These are phyloP conservation scores for Phrynocephalus versicolor DNA, from an alignment of 2,113 vertebrate genomes.

Conservation along the genomic window DNA sequence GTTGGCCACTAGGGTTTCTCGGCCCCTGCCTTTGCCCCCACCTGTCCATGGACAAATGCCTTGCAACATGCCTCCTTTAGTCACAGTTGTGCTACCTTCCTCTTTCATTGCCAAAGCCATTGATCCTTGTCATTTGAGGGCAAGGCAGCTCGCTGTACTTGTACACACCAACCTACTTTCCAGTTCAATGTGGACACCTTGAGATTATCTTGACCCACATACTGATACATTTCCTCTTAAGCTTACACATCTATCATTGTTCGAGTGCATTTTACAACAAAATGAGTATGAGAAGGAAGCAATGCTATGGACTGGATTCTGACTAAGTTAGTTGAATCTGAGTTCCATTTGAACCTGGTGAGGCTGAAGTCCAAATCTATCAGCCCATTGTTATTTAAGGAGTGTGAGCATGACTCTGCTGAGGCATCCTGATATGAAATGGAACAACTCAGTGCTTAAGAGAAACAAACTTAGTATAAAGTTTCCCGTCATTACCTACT, in stretches of 20 bases:
- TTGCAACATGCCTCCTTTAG: neutral
- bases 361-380: neutral
- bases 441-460: neutral
- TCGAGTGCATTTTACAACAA: neutral
- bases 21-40: neutral
- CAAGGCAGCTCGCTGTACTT: neutral
- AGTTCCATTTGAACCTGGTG: neutral
- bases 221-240: neutral
- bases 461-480: neutral
- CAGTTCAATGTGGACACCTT: neutral
- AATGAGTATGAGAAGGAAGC: neutral
- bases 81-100: neutral
- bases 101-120: neutral
- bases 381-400: neutral
- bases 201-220: neutral
- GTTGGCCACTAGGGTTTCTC: neutral
- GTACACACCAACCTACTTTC: neutral
- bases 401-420: neutral
- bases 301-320: neutral
- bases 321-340: neutral
- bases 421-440: neutral
- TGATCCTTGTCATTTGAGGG: neutral
- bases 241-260: neutral
- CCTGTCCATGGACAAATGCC: neutral
- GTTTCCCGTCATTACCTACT: neutral